Conservation (phyloP, 2,888 invertebrate species). For the Dasypogon diadema region DNA sequence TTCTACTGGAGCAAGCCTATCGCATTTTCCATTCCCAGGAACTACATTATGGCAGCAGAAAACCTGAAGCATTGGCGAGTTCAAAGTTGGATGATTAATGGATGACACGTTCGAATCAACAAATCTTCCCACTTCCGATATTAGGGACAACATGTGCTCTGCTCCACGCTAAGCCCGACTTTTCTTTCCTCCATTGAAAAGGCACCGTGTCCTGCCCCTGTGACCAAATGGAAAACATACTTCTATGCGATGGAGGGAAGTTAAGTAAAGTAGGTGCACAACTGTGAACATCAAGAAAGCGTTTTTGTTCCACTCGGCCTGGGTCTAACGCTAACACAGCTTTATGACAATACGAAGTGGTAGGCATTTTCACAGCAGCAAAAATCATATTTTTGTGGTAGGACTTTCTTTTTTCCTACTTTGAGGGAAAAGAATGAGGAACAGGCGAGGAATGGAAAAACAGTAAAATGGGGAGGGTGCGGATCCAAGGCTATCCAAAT, state of each 20-base stretch:
- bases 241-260: constrained; percentile 1
- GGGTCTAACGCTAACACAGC: not conserved
- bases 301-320: constrained; percentile 2
- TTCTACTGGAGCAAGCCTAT: no score
- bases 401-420: not conserved
- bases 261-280: constrained; percentile 37
- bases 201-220: not conserved
- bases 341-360: not conserved
- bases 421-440: not conserved
- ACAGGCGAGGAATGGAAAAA: constrained; percentile 13
- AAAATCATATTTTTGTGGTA: constrained; percentile 14
- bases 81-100: constrained; percentile 41
- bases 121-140: constrained; percentile 27
- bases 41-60: no score
- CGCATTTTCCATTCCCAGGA: no score
- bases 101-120: constrained; percentile 37
- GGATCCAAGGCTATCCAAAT: constrained; percentile 22
- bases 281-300: constrained; percentile 28
- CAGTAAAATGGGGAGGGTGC: constrained; percentile 16
- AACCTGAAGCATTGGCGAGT: not conserved
- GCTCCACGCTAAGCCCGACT: not conserved
- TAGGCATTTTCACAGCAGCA: not conserved
- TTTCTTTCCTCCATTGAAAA: constrained; percentile 8
- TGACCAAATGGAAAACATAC: not conserved
- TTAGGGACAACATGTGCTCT: constrained; percentile 31